phyloP scores from a whole-genome alignment of 2,888 invertebrate species.

The Stenoptilia bipunctidactyla region DNA sequence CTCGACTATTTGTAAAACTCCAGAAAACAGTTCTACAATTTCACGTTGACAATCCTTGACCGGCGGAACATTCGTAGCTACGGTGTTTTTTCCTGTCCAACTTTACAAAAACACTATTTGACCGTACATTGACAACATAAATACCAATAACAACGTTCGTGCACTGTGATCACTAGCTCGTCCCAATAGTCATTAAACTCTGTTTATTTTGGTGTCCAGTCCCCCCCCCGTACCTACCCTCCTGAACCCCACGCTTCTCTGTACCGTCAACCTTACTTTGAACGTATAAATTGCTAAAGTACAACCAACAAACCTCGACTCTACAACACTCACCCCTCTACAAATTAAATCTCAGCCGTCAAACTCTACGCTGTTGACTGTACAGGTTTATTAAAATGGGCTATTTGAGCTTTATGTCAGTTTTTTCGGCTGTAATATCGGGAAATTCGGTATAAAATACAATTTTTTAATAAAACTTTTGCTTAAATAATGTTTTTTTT shows the following conservation, averaged over 20 bases:
- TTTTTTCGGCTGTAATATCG: constrained; percentile 1
- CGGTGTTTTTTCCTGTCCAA: background rate
- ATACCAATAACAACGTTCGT: constrained; percentile 15
- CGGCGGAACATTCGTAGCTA: too few relatives aligned
- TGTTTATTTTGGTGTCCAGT: constrained; percentile 29
- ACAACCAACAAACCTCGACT: constrained; percentile 4
- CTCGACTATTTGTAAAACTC: too few relatives aligned
- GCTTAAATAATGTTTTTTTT: background rate
- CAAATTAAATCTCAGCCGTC: too few relatives aligned
- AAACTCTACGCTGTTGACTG: too few relatives aligned
- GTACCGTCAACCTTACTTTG: constrained; percentile 16
- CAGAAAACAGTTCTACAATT: too few relatives aligned
- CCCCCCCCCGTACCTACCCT: constrained; percentile 13
- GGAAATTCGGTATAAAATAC: constrained; percentile 1
- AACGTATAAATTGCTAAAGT: constrained; percentile 10
- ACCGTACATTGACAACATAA: constrained; percentile 4
- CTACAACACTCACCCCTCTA: background rate
- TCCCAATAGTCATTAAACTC: constrained; percentile 38
- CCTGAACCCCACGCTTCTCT: constrained; percentile 11
- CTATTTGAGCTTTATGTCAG: constrained; percentile 8
- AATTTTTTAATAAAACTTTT: background rate
- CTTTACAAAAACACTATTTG: constrained; percentile 1
- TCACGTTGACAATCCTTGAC: too few relatives aligned
- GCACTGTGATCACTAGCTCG: constrained; percentile 21
- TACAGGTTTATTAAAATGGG: constrained; percentile 8